Percentiles rank a stretch among this genome's conserved stretches.
phyloP scores from a whole-genome alignment of 2,113 vertebrate genomes.

The Panthera uncia region DNA sequence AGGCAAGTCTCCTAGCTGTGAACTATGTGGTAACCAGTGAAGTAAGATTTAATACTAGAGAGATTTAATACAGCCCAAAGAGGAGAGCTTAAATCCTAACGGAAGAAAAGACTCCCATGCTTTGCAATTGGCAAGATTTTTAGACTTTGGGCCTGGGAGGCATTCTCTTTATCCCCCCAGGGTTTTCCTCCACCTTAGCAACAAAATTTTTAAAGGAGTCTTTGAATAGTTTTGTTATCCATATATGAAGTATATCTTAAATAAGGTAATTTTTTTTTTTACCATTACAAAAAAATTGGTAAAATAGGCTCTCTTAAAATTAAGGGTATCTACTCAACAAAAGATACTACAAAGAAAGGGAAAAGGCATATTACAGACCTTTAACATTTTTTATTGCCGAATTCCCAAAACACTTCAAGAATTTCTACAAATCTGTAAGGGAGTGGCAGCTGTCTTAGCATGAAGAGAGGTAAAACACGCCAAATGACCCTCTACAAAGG shows the following conservation, averaged over 20 bases:
- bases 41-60: neutral
- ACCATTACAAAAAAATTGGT: neutral
- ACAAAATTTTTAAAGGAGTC: neutral
- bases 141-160: neutral
- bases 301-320: neutral
- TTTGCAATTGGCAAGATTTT: neutral
- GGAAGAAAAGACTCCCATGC: neutral
- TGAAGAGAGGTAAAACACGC: neutral
- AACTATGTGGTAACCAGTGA: neutral
- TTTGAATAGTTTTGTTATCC: neutral
- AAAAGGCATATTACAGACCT: neutral
- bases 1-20: neutral
- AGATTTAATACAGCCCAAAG: neutral
- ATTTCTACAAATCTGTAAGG: neutral
- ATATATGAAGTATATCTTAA: neutral
- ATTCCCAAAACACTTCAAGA: neutral
- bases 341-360: neutral
- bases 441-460: neutral
- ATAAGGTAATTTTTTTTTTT: neutral
- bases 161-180: neutral
- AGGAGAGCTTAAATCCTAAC: neutral
- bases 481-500: neutral
- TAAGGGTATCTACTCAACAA: neutral
- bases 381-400: neutral
- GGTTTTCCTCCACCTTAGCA: neutral